A percentile compares a stretch with the other conserved stretches of the same genome.
Conservation (phyloP, 1,140 invertebrate genomes). For the Tetragnatha versicolor region DNA sequence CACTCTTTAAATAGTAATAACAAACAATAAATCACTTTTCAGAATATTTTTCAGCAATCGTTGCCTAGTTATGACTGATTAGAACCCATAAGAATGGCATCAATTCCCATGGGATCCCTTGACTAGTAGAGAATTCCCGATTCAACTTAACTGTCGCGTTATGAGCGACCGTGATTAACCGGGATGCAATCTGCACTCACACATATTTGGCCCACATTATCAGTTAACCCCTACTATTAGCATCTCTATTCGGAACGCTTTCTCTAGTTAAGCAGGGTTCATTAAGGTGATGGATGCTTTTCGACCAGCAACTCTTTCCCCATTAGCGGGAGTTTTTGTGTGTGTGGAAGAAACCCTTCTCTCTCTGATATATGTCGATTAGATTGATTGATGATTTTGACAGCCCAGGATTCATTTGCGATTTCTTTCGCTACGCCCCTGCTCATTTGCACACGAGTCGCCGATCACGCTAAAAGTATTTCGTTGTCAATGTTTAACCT, state of each 20-base stretch:
- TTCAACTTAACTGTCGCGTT: too few relatives aligned
- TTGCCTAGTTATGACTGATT: too few relatives aligned
- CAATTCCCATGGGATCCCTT: too few relatives aligned
- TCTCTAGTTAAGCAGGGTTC: slow-evolving; percentile 22
- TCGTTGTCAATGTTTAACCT: slow-evolving; percentile 51
- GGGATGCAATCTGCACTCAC: too few relatives aligned
- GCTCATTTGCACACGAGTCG: slow-evolving; percentile 46
- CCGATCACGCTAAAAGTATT: slow-evolving; percentile 49
- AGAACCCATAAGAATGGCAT: too few relatives aligned
- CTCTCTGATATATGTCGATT: slow-evolving; percentile 47
- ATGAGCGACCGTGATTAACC: too few relatives aligned
- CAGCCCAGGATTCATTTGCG: slow-evolving; percentile 41
- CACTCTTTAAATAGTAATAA: too few relatives aligned
- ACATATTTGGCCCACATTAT: too few relatives aligned
- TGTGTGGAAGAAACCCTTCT: slow-evolving; percentile 13
- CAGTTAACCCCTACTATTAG: slow-evolving; percentile 16
- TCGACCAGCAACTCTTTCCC: slow-evolving; percentile 11
- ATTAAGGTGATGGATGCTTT: slow-evolving; percentile 47
- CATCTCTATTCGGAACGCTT: slow-evolving; percentile 1
- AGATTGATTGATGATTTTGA: slow-evolving; percentile 51
- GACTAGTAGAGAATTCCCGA: too few relatives aligned
- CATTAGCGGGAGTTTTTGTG: slow-evolving; percentile 35
- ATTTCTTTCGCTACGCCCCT: slow-evolving; percentile 22
- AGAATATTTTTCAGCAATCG: too few relatives aligned
- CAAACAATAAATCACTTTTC: too few relatives aligned